Conservation (phyloP, 2,797 vertebrate genomes). For the Pogonophryne albipinna region DNA sequence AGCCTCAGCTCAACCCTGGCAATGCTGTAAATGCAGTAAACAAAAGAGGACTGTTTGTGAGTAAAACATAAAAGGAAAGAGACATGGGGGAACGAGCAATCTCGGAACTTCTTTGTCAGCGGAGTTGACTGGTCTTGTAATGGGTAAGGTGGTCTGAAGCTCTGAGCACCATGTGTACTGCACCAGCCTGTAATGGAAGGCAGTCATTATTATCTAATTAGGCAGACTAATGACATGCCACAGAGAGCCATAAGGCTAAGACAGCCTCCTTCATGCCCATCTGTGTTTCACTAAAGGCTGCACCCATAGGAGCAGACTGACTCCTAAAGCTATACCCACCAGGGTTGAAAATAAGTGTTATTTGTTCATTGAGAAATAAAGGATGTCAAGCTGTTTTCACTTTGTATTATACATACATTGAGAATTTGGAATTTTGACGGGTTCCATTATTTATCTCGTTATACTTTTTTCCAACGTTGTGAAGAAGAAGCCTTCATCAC, state of each 20-base stretch:
- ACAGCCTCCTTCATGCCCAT: slow-evolving; percentile 66
- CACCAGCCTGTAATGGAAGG: slow-evolving; percentile 79
- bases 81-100: slow-evolving; percentile 37
- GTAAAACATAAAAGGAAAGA: slow-evolving; percentile 48
- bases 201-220: slow-evolving; percentile 88
- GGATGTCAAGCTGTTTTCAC: no score
- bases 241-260: slow-evolving; percentile 77
- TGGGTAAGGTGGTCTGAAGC: slow-evolving; percentile 62
- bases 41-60: slow-evolving; percentile 18
- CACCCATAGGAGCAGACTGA: slow-evolving; percentile 24
- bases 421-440: neutral
- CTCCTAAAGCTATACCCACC: slow-evolving; percentile 31
- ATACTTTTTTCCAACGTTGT: no score
- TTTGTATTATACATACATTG: neutral
- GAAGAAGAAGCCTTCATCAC: no score
- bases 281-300: slow-evolving; percentile 66
- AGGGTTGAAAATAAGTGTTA: neutral
- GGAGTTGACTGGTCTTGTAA: slow-evolving; percentile 67
- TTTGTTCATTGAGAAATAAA: neutral
- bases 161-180: slow-evolving; percentile 66
- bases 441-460: neutral
- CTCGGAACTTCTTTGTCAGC: slow-evolving; percentile 59
- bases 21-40: slow-evolving; percentile 23
- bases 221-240: slow-evolving; percentile 81
- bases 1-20: slow-evolving; percentile 31